Conservation (phyloP, 2,113 vertebrate genomes). For the Amphilophus citrinellus region DNA sequence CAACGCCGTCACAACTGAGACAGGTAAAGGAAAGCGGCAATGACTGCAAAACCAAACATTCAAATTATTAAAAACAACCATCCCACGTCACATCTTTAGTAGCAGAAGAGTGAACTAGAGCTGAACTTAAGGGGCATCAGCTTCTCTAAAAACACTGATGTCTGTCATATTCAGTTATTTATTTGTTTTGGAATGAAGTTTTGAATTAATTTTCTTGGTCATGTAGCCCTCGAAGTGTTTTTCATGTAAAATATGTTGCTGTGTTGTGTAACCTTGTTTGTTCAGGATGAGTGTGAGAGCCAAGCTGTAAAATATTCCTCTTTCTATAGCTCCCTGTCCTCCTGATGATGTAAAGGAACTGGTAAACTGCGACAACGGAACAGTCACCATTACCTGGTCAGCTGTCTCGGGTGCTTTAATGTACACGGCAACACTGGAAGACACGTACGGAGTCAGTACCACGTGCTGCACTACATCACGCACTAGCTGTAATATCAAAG, state of each 20-base stretch:
- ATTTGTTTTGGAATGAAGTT: not conserved
- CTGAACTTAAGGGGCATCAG: too few relatives aligned
- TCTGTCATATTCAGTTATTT: too few relatives aligned
- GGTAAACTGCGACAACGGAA: constrained; percentile 65
- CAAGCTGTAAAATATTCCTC: not conserved
- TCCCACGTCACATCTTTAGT: too few relatives aligned
- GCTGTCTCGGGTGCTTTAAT: constrained; percentile 60
- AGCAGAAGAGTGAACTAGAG: too few relatives aligned
- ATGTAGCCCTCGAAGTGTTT: not conserved
- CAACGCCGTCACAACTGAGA: constrained; percentile 65
- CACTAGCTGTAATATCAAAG: constrained; percentile 67
- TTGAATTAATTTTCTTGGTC: not conserved
- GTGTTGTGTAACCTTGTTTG: not conserved
- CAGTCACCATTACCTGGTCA: constrained; percentile 71
- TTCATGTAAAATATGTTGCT: not conserved
- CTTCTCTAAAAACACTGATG: too few relatives aligned
- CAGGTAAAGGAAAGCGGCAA: constrained; percentile 59
- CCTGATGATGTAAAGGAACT: constrained; percentile 55
- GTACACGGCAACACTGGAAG: constrained; percentile 77
- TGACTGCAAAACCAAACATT: not conserved
- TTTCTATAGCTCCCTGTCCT: constrained; percentile 78
- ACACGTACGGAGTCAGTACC: constrained; percentile 25
- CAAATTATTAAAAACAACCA: not conserved
- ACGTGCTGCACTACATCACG: constrained; percentile 65
- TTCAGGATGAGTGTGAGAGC: not conserved